Conservation (phyloP, 2,113 vertebrate genomes). For the Coreoperca whiteheadi region DNA sequence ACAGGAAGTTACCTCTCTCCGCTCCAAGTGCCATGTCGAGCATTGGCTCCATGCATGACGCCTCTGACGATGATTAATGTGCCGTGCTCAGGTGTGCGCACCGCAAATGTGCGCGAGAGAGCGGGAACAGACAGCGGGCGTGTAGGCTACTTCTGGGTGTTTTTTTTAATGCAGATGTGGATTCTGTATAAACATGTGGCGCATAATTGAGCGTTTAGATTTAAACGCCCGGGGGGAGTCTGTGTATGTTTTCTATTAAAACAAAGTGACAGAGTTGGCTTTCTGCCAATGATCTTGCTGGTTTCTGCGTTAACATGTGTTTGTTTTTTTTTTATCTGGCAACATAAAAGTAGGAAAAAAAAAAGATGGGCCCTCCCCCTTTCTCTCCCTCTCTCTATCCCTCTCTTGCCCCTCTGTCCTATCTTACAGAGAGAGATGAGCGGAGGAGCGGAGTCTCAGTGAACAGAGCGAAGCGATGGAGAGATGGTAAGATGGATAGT, state of each 20-base stretch:
- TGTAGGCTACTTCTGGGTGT: constrained; percentile 49
- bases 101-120: constrained; percentile 51
- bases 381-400: constrained; percentile 47
- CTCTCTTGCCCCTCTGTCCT: constrained; percentile 61
- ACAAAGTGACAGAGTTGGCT: constrained; percentile 54
- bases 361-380: constrained; percentile 66
- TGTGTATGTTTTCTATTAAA: constrained; percentile 8
- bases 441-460: constrained; percentile 80
- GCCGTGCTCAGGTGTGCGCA: constrained; percentile 70
- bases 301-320: constrained; percentile 68
- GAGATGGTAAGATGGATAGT: constrained; percentile 85
- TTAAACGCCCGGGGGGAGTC: constrained; percentile 32
- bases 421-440: constrained; percentile 82
- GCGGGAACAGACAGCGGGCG: constrained; percentile 27
- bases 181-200: constrained; percentile 50
- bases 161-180: constrained; percentile 62
- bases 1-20: constrained; percentile 66
- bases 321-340: constrained; percentile 54
- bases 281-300: constrained; percentile 38
- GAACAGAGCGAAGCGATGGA: constrained; percentile 86
- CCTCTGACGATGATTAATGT: constrained; percentile 70
- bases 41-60: constrained; percentile 58
- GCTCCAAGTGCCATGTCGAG: constrained; percentile 65
- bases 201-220: constrained; percentile 62
- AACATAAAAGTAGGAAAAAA: constrained; percentile 60